These are phyloP conservation scores for Pocota personata DNA, from an alignment of 2,888 invertebrate species.

Conservation along the genomic window DNA sequence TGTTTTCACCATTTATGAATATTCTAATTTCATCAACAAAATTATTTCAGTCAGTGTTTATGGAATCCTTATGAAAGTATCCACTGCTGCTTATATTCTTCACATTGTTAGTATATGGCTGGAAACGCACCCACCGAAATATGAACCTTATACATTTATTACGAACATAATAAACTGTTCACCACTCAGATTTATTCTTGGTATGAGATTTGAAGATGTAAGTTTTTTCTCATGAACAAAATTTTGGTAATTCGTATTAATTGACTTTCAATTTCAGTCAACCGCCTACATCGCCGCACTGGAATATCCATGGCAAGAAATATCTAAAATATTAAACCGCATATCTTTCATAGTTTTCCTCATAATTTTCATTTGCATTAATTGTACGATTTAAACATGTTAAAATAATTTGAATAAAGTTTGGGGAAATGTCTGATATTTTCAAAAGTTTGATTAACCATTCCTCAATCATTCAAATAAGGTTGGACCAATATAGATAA, in stretches of 20 bases:
- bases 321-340: slow-evolving; percentile 79
- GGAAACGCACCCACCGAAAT: slow-evolving; percentile 79
- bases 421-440: neutral
- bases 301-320: slow-evolving; percentile 79
- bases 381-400: slow-evolving; percentile 19
- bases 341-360: slow-evolving; percentile 75
- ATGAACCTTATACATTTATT: slow-evolving; percentile 75
- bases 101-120: slow-evolving; percentile 80
- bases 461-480: too few relatives aligned
- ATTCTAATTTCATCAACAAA: neutral
- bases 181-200: slow-evolving; percentile 77
- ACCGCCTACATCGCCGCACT: slow-evolving; percentile 77
- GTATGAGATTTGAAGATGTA: slow-evolving; percentile 78
- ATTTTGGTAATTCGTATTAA: neutral
- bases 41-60: slow-evolving; percentile 77
- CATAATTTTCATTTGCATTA: slow-evolving; percentile 17
- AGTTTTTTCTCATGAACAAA: slow-evolving; percentile 65
- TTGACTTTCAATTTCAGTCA: slow-evolving; percentile 74
- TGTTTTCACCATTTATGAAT: too few relatives aligned
- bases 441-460: too few relatives aligned
- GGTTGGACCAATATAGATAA: too few relatives aligned
- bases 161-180: slow-evolving; percentile 76
- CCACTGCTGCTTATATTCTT: slow-evolving; percentile 78
- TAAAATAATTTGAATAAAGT: neutral
- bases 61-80: slow-evolving; percentile 76